Conservation (phyloP, 2,888 invertebrate species). For the Agrochola lychnidis region DNA sequence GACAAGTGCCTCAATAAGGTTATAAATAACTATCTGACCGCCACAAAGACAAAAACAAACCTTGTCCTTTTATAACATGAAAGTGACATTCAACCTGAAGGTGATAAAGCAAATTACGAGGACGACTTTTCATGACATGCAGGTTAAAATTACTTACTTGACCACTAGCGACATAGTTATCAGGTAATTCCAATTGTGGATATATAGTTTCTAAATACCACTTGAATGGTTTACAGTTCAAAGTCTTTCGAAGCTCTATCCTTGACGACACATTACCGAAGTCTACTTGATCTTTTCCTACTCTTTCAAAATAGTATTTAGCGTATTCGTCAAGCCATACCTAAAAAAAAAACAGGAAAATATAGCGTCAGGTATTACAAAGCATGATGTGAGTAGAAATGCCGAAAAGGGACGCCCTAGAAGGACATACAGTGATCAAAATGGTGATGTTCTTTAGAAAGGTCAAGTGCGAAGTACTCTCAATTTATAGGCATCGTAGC, state of each 20-base stretch:
- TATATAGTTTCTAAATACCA: slow-evolving; percentile 99
- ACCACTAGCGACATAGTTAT: slow-evolving; percentile 97
- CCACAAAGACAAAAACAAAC: background rate
- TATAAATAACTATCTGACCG: background rate
- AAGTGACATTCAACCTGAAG: background rate
- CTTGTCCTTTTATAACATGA: background rate
- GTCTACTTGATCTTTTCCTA: slow-evolving; percentile 97
- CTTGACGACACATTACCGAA: slow-evolving; percentile 96
- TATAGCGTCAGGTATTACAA: background rate
- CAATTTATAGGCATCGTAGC: background rate
- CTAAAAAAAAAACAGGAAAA: slow-evolving; percentile 69
- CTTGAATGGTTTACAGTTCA: slow-evolving; percentile 98
- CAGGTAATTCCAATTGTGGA: slow-evolving; percentile 98
- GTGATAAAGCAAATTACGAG: background rate
- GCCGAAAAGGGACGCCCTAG: no score
- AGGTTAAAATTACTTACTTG: slow-evolving; percentile 92
- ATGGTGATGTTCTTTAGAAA: no score
- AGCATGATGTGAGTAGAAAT: no score
- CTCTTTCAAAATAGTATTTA: slow-evolving; percentile 98
- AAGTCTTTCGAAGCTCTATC: slow-evolving; percentile 93
- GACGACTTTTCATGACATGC: no score
- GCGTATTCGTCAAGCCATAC: slow-evolving; percentile 99
- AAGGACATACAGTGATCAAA: no score
- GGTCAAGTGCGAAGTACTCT: no score
- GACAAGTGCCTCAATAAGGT: background rate